Evolutionary conservation across 2,888 invertebrate species (phyloP).

Genomic region (Dichetophora obliterata): DNA sequence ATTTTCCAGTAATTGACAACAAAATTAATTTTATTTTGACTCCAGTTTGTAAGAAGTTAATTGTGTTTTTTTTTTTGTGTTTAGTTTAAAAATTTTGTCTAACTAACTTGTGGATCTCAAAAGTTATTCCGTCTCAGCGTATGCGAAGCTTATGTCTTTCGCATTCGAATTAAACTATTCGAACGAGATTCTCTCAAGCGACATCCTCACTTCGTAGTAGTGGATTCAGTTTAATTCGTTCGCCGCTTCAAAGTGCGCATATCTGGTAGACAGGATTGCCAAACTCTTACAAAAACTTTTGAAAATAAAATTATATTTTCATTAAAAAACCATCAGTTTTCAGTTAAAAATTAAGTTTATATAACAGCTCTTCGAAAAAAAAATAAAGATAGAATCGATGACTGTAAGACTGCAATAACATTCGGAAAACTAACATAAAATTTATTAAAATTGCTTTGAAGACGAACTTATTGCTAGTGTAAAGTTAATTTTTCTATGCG

Average conservation of each 20-base stretch:
- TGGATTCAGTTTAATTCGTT: constrained; percentile 26
- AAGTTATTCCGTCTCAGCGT: constrained; percentile 20
- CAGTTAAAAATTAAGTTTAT: too few relatives aligned
- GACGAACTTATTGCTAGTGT: too few relatives aligned
- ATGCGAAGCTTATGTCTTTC: constrained; percentile 16
- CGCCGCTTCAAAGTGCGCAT: neutral
- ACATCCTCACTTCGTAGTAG: neutral
- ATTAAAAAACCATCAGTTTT: too few relatives aligned
- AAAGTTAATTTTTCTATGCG: too few relatives aligned
- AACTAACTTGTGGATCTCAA: neutral
- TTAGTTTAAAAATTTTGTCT: neutral
- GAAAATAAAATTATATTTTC: too few relatives aligned
- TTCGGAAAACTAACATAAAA: too few relatives aligned
- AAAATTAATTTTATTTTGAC: neutral
- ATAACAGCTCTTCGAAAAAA: too few relatives aligned
- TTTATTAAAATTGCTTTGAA: too few relatives aligned
- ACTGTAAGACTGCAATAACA: too few relatives aligned
- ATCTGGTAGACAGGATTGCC: neutral
- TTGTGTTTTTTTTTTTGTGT: neutral
- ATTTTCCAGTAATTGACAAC: neutral
- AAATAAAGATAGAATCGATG: too few relatives aligned
- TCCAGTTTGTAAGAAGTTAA: neutral
- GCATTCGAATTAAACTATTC: constrained; percentile 30
- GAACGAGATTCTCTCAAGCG: neutral
- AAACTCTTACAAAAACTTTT: neutral